These are phyloP conservation scores for Phenganax subtilis DNA, from an alignment of 92 coral and sea anemone species.

Conservation along the genomic window DNA sequence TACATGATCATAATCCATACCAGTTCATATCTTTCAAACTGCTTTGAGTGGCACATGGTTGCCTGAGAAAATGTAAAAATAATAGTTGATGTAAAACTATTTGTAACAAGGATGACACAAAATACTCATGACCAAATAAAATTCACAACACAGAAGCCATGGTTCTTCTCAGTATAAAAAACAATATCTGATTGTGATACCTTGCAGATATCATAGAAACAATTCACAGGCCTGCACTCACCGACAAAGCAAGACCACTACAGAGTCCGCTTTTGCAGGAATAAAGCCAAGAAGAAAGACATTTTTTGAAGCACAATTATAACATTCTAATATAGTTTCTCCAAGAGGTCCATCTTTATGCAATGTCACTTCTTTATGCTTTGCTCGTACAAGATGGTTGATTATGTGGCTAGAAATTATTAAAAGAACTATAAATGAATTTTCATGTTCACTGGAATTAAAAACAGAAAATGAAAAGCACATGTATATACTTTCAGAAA, in stretches of 20 bases:
- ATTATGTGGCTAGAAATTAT: conserved; percentile 73
- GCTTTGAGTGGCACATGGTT: conserved; percentile 99
- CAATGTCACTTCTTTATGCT: conserved; percentile 95
- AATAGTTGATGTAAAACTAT: not conserved
- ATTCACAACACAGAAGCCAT: no score
- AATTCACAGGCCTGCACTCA: conserved; percentile 36
- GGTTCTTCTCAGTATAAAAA: not conserved
- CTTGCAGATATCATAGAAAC: not conserved
- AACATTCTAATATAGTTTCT: conserved; percentile 90
- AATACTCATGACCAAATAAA: no score
- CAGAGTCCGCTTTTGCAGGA: conserved; percentile 99
- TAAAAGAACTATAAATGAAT: not conserved
- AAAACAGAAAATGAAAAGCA: not conserved
- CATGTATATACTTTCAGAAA: not conserved
- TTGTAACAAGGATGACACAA: no score
- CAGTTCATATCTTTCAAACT: conserved; percentile 96
- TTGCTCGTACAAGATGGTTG: conserved; percentile 93
- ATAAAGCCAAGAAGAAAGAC: conserved; percentile 91
- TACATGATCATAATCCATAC: conserved; percentile 45
- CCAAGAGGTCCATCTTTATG: conserved; percentile 98
- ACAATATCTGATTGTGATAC: not conserved
- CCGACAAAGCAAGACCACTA: conserved; percentile 93
- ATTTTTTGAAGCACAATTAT: conserved; percentile 94
- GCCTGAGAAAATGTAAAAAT: conserved; percentile 46
- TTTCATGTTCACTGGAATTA: not conserved